Evolutionary conservation across 2,797 vertebrate genomes (phyloP).

Genomic region (Cottoperca gobio): DNA sequence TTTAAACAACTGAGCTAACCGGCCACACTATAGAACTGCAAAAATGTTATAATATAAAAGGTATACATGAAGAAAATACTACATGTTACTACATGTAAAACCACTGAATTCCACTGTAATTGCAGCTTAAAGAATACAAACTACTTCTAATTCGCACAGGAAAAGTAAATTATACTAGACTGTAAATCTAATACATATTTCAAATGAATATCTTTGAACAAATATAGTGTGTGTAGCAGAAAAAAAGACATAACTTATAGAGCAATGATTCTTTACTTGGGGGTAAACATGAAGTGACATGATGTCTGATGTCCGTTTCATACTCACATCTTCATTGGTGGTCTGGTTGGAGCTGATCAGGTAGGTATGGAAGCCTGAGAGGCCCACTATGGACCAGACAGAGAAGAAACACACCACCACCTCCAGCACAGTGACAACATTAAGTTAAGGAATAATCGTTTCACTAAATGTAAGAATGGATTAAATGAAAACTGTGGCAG

Average conservation of each 20-base stretch:
- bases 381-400: conserved; percentile 98
- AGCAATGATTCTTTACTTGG: neutral
- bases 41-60: neutral
- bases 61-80: neutral
- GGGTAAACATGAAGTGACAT: too few relatives aligned
- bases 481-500: neutral
- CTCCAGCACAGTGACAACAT: conserved; percentile 91
- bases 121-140: neutral
- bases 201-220: neutral
- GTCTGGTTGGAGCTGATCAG: conserved; percentile 99
- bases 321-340: conserved; percentile 98
- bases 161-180: neutral
- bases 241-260: neutral
- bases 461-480: neutral
- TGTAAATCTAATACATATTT: neutral
- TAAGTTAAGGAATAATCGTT: conserved; percentile 77
- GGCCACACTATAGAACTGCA: neutral
- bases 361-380: conserved; percentile 98
- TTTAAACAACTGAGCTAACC: conserved; percentile 63
- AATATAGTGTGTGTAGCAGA: neutral
- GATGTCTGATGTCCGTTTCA: neutral
- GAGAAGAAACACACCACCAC: conserved; percentile 99
- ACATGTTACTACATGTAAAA: neutral
- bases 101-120: neutral
- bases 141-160: neutral